phyloP scores from a whole-genome alignment of 2,797 vertebrate species.

The Fringilla coelebs region DNA sequence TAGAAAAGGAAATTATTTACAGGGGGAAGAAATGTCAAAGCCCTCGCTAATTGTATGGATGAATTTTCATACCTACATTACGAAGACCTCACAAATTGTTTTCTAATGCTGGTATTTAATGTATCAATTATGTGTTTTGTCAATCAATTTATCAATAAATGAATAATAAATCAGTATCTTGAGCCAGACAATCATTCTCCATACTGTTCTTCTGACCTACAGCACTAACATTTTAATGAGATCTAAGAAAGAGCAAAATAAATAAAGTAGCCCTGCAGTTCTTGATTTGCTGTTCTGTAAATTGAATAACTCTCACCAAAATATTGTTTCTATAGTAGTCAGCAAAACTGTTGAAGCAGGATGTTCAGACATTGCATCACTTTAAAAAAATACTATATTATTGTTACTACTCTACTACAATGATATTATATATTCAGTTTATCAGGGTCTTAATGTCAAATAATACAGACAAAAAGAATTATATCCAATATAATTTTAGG shows the following conservation, averaged over 20 bases:
- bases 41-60: background rate
- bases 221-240: background rate
- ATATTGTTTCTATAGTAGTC: background rate
- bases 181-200: background rate
- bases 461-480: background rate
- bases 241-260: background rate
- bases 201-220: background rate
- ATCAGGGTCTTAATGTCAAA: background rate
- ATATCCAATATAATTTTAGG: background rate
- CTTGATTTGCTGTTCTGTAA: background rate
- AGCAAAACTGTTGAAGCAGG: background rate
- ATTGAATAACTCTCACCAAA: background rate
- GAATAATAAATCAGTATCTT: background rate
- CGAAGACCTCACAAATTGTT: background rate
- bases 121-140: background rate
- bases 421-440: background rate
- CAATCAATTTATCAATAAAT: background rate
- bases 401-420: background rate
- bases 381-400: background rate
- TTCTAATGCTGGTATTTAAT: background rate
- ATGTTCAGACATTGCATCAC: background rate
- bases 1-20: background rate
- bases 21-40: background rate
- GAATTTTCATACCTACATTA: background rate
- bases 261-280: background rate